A percentile compares a stretch with the other conserved stretches of the same genome.
phyloP scores from a whole-genome alignment of 2,113 vertebrate genomes.

The Esox niger region DNA sequence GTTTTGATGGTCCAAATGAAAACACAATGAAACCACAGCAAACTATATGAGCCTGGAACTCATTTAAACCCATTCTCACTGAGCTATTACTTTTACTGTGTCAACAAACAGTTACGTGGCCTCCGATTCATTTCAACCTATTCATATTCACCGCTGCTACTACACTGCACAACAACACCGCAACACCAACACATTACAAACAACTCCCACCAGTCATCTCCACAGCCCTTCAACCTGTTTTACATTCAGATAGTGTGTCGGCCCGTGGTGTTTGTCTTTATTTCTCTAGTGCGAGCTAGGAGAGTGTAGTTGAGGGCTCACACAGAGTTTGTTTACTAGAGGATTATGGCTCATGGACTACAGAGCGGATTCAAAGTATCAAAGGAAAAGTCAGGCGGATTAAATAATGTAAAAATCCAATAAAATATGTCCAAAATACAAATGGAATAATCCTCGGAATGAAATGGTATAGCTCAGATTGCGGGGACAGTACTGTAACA shows the following conservation, averaged over 20 bases:
- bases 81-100: not conserved
- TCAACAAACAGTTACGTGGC: not conserved
- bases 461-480: no score
- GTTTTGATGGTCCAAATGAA: not conserved
- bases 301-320: slow-evolving; percentile 11
- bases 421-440: no score
- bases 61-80: not conserved
- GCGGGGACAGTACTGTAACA: no score
- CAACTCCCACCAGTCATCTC: not conserved
- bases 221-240: not conserved
- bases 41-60: not conserved
- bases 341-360: slow-evolving; percentile 6
- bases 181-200: not conserved
- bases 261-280: slow-evolving; percentile 12
- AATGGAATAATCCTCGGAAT: no score
- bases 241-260: no score
- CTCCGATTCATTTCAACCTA: no score
- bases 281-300: slow-evolving; percentile 13
- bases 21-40: not conserved
- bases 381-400: slow-evolving; percentile 21
- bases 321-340: slow-evolving; percentile 28
- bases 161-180: no score
- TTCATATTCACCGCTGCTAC: no score
- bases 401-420: not conserved
- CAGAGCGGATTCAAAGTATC: slow-evolving; percentile 21